A percentile compares a stretch with the other conserved stretches of the same genome.
phyloP scores from a whole-genome alignment of 2,888 invertebrate species.

The Tethea ocularis region DNA sequence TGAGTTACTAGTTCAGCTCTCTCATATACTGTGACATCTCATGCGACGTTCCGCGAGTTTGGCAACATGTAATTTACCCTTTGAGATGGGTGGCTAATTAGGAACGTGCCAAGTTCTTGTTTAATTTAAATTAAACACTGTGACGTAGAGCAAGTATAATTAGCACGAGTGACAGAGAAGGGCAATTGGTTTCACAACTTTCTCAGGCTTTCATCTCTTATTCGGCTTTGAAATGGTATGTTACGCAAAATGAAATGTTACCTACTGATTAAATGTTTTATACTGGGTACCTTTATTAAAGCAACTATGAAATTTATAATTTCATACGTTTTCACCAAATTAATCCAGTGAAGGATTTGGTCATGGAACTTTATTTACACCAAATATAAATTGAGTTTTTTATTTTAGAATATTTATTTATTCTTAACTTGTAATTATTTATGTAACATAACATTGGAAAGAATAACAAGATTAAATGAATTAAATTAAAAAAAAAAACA shows the following conservation, averaged over 20 bases:
- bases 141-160: neutral
- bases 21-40: neutral
- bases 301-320: too few species aligned
- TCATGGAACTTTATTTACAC: too few species aligned
- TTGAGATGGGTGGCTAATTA: slow-evolving; percentile 2
- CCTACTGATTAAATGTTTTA: neutral
- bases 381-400: too few species aligned
- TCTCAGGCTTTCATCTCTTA: neutral
- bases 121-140: slow-evolving; percentile 1
- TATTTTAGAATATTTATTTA: too few species aligned
- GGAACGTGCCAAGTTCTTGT: neutral
- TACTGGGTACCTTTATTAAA: too few species aligned
- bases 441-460: too few species aligned
- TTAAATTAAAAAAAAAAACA: too few species aligned
- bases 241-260: neutral
- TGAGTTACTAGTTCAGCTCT: neutral
- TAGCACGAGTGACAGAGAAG: neutral
- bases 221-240: neutral
- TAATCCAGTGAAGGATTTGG: too few species aligned
- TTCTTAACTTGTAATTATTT: too few species aligned
- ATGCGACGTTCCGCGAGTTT: neutral
- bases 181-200: neutral
- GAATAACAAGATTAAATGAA: too few species aligned
- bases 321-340: too few species aligned
- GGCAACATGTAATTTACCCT: slow-evolving; percentile 1